Evolutionary conservation across 2,888 invertebrate genomes (phyloP).

Genomic region (Ctena decussata): DNA sequence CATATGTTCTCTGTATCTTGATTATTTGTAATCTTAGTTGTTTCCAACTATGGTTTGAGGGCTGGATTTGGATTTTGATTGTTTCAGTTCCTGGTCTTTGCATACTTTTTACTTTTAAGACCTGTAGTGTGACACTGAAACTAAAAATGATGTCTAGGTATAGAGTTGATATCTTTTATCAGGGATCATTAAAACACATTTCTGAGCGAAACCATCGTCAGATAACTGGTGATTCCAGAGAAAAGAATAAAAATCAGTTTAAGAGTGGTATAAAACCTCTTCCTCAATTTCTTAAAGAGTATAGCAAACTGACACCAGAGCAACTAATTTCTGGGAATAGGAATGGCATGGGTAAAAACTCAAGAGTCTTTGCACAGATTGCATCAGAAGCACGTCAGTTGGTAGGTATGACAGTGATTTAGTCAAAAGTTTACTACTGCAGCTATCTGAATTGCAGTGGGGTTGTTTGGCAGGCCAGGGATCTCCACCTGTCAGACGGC

Average conservation of each 20-base stretch:
- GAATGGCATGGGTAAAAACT: constrained; percentile 5
- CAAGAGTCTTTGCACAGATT: not conserved
- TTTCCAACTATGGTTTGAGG: no score
- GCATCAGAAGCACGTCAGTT: constrained; percentile 17
- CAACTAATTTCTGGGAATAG: not conserved
- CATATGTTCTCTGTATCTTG: no score
- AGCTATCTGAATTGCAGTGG: not conserved
- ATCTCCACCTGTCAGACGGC: no score
- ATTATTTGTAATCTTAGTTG: no score
- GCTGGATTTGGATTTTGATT: no score
- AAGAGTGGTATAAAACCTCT: constrained; percentile 5
- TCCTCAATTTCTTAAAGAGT: not conserved
- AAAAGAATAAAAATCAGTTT: not conserved
- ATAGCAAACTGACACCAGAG: not conserved
- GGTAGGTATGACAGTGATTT: constrained; percentile 1
- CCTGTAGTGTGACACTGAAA: not conserved
- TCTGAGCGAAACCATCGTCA: not conserved
- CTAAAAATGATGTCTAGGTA: no score
- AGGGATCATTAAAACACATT: not conserved
- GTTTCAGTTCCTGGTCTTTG: no score
- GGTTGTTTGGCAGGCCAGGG: no score
- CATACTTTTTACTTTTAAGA: no score
- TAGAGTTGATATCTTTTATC: not conserved
- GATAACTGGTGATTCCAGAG: not conserved
- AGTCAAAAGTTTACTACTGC: not conserved